A percentile compares a stretch with the other conserved stretches of the same genome.
Evolutionary conservation across 2,888 invertebrate genomes (phyloP).

Genomic region (Cryptocephalus primarius): DNA sequence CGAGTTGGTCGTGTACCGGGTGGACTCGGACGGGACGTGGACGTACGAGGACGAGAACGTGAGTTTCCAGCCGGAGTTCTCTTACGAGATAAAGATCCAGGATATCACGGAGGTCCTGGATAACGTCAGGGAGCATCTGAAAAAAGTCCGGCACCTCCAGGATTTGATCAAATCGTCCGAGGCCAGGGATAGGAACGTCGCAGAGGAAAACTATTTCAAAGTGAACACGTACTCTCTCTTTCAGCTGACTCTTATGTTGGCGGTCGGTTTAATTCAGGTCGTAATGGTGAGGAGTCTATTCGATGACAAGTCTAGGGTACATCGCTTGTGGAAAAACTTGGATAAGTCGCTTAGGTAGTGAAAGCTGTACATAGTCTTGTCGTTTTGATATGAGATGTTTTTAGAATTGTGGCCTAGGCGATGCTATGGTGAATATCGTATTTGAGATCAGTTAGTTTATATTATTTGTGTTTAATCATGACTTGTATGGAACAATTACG

Average conservation of each 20-base stretch:
- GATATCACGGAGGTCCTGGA: slow-evolving; percentile 56
- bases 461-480: too few species aligned
- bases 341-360: not conserved
- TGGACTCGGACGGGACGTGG: slow-evolving; percentile 41
- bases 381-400: too few species aligned
- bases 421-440: too few species aligned
- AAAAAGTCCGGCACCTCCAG: slow-evolving; percentile 52
- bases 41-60: slow-evolving; percentile 40
- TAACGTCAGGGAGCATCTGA: slow-evolving; percentile 49
- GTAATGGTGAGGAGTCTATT: slow-evolving; percentile 71
- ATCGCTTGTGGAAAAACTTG: slow-evolving; percentile 30
- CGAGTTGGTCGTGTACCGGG: slow-evolving; percentile 54
- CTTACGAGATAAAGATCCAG: slow-evolving; percentile 48
- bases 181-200: slow-evolving; percentile 69
- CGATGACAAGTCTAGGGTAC: slow-evolving; percentile 40
- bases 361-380: not conserved
- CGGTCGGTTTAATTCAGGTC: slow-evolving; percentile 65
- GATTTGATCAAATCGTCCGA: slow-evolving; percentile 63
- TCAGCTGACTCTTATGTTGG: slow-evolving; percentile 61
- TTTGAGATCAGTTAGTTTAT: too few species aligned
- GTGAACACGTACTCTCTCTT: slow-evolving; percentile 71
- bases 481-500: too few species aligned
- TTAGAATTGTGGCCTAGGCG: too few species aligned
- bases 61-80: slow-evolving; percentile 38
- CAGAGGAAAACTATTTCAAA: slow-evolving; percentile 68